Evolutionary conservation across 2,797 vertebrate species (phyloP).

Genomic region (Linurgus olivaceus): DNA sequence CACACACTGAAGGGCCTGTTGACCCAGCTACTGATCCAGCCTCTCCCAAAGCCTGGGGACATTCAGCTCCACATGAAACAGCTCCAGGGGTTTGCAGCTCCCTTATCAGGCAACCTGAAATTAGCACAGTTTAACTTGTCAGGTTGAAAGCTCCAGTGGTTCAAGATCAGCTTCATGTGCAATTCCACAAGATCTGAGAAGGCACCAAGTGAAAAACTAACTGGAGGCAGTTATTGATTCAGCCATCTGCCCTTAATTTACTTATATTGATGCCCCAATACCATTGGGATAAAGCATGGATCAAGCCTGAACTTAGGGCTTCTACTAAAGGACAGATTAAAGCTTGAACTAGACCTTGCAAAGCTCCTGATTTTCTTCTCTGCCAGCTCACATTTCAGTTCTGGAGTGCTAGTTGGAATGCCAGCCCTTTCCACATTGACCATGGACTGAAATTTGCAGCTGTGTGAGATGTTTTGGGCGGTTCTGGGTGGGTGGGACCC

Average conservation of each 20-base stretch:
- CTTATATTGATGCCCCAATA: background rate
- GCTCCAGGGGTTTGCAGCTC: background rate
- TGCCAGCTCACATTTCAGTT: background rate
- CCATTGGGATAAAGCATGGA: background rate
- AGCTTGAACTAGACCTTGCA: background rate
- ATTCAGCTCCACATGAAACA: background rate
- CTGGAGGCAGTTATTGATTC: background rate
- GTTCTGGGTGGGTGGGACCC: background rate
- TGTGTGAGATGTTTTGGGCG: background rate
- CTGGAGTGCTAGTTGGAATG: background rate
- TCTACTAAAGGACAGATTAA: background rate
- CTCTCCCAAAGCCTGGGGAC: background rate
- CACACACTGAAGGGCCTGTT: background rate
- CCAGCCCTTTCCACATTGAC: background rate
- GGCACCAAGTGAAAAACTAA: background rate
- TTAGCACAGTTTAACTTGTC: background rate
- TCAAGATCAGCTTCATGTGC: background rate
- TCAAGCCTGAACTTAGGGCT: background rate
- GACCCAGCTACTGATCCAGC: background rate
- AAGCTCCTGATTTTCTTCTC: background rate
- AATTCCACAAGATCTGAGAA: background rate
- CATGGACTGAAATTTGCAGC: background rate
- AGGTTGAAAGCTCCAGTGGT: background rate
- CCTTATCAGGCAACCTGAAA: background rate
- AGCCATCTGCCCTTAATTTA: background rate